phyloP scores from a whole-genome alignment of 2,113 vertebrate species.

The Cairina moschata region DNA sequence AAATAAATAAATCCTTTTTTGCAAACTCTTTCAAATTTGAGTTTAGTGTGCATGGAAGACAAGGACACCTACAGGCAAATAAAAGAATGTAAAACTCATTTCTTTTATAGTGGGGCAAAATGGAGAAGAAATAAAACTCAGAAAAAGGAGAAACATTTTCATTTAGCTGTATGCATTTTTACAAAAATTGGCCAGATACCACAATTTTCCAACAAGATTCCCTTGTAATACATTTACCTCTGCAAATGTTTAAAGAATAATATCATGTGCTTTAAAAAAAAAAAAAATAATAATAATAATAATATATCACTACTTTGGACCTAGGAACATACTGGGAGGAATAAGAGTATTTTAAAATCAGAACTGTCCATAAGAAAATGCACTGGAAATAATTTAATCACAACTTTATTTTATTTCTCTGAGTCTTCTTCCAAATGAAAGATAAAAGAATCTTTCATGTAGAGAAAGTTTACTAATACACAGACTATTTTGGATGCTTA shows the following conservation, averaged over 20 bases:
- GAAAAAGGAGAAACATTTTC: background rate
- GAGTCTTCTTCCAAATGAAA: background rate
- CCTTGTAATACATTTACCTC: background rate
- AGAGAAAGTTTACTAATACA: background rate
- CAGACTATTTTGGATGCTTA: background rate
- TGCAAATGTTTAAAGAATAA: background rate
- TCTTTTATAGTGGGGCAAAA: background rate
- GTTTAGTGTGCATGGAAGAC: background rate
- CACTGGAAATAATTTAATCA: background rate
- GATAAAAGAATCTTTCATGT: background rate
- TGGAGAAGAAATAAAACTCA: background rate
- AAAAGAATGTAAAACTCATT: background rate
- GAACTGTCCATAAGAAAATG: background rate
- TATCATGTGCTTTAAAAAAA: background rate
- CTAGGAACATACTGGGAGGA: background rate
- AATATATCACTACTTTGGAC: background rate
- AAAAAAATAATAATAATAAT: no score
- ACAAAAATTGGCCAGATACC: background rate
- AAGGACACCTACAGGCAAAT: background rate
- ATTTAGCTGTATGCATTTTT: background rate
- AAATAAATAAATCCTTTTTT: background rate
- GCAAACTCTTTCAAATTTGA: background rate
- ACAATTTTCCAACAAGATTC: background rate
- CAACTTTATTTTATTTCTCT: background rate
- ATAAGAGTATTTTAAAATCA: background rate